Evolutionary conservation across 2,888 invertebrate genomes (phyloP).

Genomic region (Neocrepidodera transversa): DNA sequence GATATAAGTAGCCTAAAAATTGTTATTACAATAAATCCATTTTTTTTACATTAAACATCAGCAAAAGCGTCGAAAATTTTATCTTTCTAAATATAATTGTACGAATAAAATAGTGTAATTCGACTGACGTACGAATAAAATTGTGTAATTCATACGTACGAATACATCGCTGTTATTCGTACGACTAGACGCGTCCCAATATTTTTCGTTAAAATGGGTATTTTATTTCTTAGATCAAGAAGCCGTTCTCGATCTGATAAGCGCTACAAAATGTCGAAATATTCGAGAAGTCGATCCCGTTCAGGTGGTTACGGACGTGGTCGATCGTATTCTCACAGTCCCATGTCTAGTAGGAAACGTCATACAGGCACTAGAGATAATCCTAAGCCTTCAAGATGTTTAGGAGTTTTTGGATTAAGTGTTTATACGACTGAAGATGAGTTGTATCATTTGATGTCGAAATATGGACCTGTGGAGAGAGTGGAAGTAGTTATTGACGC

Average conservation of each 20-base stretch:
- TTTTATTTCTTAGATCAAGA: constrained; percentile 59
- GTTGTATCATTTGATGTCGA: constrained; percentile 89
- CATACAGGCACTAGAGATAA: constrained; percentile 84
- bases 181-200: no score
- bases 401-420: constrained; percentile 95
- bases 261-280: constrained; percentile 64
- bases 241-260: constrained; percentile 70
- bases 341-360: constrained; percentile 81
- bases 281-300: constrained; percentile 70
- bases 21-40: no score
- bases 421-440: constrained; percentile 92
- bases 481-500: constrained; percentile 96
- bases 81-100: no score
- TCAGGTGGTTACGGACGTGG: constrained; percentile 63
- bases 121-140: no score
- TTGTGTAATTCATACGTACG: no score
- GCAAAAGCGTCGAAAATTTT: no score
- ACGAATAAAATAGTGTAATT: no score
- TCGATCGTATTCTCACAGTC: constrained; percentile 76
- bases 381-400: constrained; percentile 86
- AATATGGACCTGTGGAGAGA: constrained; percentile 91
- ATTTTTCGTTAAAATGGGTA: no score
- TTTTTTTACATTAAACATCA: no score
- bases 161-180: no score
- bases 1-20: no score